These are phyloP conservation scores for Orchesellides sinensis DNA, from an alignment of 2,888 invertebrate genomes.

Conservation along the genomic window DNA sequence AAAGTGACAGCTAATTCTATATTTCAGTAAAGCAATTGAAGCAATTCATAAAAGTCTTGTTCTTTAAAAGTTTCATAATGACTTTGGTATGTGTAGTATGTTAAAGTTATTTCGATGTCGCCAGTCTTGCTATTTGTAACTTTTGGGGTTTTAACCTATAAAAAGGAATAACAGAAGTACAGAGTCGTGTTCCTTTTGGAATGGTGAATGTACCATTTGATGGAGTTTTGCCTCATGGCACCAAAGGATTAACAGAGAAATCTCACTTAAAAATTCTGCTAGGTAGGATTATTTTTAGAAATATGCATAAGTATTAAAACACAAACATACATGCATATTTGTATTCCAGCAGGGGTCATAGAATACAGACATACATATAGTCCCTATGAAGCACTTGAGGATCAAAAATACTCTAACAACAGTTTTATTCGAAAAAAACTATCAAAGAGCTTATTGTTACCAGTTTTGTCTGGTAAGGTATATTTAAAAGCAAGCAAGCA, in stretches of 20 bases:
- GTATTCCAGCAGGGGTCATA: neutral
- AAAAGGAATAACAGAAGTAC: too few relatives aligned
- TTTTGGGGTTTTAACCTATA: too few relatives aligned
- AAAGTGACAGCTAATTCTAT: too few relatives aligned
- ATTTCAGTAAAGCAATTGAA: too few relatives aligned
- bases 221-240: constrained; percentile 32
- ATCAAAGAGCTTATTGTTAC: constrained; percentile 54
- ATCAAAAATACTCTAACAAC: constrained; percentile 3
- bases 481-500: neutral
- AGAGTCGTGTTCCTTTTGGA: too few relatives aligned
- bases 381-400: constrained; percentile 17
- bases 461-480: neutral
- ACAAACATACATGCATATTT: constrained; percentile 32
- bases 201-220: too few relatives aligned
- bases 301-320: neutral
- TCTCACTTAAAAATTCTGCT: neutral
- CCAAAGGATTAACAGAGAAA: constrained; percentile 15
- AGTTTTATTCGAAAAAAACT: constrained; percentile 33
- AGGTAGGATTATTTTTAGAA: constrained; percentile 29
- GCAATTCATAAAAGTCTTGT: too few relatives aligned
- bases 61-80: too few relatives aligned
- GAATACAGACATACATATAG: neutral
- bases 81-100: too few relatives aligned
- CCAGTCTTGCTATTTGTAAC: too few relatives aligned
- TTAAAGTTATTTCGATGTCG: too few relatives aligned